Percentiles rank a stretch among this genome's conserved stretches.
These are phyloP conservation scores for Microtus montanus DNA, from an alignment of 2,113 vertebrate species.

Conservation along the genomic window DNA sequence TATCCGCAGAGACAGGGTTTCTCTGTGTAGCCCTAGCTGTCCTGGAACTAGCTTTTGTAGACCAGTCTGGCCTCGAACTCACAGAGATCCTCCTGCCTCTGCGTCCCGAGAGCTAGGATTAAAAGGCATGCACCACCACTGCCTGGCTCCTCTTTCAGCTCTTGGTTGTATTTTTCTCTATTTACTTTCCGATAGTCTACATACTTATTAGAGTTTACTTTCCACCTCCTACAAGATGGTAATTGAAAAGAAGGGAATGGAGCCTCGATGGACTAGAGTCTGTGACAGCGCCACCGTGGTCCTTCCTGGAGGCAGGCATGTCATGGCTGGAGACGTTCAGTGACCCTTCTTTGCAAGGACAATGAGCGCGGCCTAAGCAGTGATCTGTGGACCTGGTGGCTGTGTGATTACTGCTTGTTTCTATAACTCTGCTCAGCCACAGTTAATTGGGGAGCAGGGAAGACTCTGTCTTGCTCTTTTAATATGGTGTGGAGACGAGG, in stretches of 20 bases:
- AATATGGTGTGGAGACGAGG: neutral
- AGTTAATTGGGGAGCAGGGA: neutral
- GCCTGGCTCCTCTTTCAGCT: neutral
- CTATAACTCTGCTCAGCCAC: neutral
- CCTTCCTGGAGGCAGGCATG: neutral
- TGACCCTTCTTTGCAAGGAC: neutral
- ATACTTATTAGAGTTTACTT: neutral
- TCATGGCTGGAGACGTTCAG: neutral
- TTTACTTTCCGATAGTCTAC: neutral
- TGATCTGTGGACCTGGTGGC: neutral
- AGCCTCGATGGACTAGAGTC: neutral
- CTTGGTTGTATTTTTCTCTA: neutral
- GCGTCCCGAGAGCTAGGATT: no score
- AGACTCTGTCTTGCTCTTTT: neutral
- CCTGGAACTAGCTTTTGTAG: no score
- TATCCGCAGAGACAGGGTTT: no score
- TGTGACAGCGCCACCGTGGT: no score
- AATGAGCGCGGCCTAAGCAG: neutral
- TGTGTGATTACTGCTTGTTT: neutral
- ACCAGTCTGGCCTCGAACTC: no score
- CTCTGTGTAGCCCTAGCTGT: no score
- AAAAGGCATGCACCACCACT: no score
- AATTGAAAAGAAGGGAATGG: neutral
- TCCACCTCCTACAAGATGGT: neutral
- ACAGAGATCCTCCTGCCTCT: no score